Evolutionary conservation across 2,888 invertebrate species (phyloP).

Genomic region (Apodemia mormo): DNA sequence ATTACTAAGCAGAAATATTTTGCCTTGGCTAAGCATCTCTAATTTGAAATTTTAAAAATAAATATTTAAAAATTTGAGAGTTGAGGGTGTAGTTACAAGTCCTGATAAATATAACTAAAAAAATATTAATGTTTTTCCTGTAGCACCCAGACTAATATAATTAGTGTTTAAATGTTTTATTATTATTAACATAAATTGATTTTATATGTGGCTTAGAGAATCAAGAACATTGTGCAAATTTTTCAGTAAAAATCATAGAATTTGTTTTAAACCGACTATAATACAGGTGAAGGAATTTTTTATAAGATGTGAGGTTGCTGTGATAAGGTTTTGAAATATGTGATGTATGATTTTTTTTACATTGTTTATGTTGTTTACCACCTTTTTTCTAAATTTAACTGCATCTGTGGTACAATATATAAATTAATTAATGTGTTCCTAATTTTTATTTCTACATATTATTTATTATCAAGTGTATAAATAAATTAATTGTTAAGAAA

Average conservation of each 20-base stretch:
- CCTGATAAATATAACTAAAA: too few species aligned
- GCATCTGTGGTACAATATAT: slow-evolving; percentile 14
- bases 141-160: too few species aligned
- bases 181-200: too few species aligned
- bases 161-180: too few species aligned
- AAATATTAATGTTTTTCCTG: too few species aligned
- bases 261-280: neutral
- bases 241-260: neutral
- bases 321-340: slow-evolving; percentile 24
- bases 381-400: neutral
- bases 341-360: slow-evolving; percentile 20
- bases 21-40: too few species aligned
- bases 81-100: too few species aligned
- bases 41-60: too few species aligned
- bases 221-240: neutral
- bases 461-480: neutral
- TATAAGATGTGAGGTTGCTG: slow-evolving; percentile 21
- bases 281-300: neutral
- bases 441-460: neutral
- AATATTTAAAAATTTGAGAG: too few species aligned
- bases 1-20: too few species aligned
- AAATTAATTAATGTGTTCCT: neutral
- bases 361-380: neutral
- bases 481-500: neutral
- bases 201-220: neutral